Base-by-base conservation (phyloP, 1,140 invertebrate genomes). In the Dreissena rostriformis region DNA sequence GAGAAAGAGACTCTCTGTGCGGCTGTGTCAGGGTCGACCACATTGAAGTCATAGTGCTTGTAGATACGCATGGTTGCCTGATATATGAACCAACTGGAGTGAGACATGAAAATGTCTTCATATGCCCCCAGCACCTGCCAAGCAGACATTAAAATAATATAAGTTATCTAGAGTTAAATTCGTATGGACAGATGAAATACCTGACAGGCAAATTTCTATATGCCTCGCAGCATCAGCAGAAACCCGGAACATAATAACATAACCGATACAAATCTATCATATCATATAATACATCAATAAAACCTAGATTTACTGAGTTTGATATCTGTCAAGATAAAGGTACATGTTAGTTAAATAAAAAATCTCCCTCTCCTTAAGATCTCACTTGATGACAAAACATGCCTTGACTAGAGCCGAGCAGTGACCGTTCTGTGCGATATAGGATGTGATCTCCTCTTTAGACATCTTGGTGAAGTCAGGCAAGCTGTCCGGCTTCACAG, bases 1-100 rank as follows among this genome's bases (percentile, higher is more conserved):
- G 92, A 92, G 84, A 93, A 93, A 26, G 92, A 91, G 0, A 91
- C 70, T 68, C 80, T 73, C 84, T 88, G 88, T 22, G 89, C 84
- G 53, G 86, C 86, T 8, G 91, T 89, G 11, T 67, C 73, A 26
- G 81, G 24, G 81, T 93, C 92, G 53, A 87, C 73, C 12, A 93
- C 88, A 86, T 92, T 91, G 71, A 94, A 90, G 66, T 92, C 86
- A 70, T 93, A 93, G 75, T 93, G 91, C 89, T 94, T 93, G 85
- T 87, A 92, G 17, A 93, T 92, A 70, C 93, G 90, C 72, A 91
- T 87, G 55, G 91, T 94, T 2, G 91, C 88, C 26, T 88, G 67
- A 81, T 93, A 93, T 0, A 84, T 81, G 87, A 92, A 93, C 93
- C 93, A 93, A 74, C 91, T 91, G 52, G 90, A 91, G 68, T 93